phyloP scores from a whole-genome alignment of 2,888 invertebrate genomes.

The Ophion costatus region DNA sequence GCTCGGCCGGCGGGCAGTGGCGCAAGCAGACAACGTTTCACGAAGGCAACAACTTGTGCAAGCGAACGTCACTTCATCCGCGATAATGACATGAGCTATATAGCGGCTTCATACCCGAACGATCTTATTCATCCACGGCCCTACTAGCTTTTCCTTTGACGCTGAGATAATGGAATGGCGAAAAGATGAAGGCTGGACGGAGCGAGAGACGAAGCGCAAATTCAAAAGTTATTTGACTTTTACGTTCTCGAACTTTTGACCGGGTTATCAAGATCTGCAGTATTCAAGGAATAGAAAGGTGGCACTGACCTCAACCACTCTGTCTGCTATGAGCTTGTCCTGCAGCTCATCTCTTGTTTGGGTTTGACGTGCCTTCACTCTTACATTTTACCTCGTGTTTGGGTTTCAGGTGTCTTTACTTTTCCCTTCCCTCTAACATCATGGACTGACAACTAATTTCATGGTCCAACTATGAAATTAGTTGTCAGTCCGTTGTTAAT shows the following conservation, averaged over 20 bases:
- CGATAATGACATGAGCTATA: constrained; percentile 59
- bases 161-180: constrained; percentile 32
- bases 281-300: constrained; percentile 24
- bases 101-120: constrained; percentile 48
- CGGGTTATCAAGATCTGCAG: constrained; percentile 49
- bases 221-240: constrained; percentile 57
- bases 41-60: constrained; percentile 59
- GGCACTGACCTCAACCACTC: constrained; percentile 7
- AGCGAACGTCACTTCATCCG: constrained; percentile 49
- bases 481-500: constrained; percentile 51
- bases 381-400: constrained; percentile 3
- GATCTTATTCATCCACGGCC: constrained; percentile 45
- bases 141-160: constrained; percentile 25
- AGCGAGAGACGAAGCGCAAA: constrained; percentile 48
- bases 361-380: neutral
- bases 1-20: constrained; percentile 48
- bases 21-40: constrained; percentile 57
- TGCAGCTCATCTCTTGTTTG: constrained; percentile 18
- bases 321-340: constrained; percentile 19
- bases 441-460: no score
- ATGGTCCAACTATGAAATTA: constrained; percentile 37
- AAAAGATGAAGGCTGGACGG: neutral
- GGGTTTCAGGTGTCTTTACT: neutral
- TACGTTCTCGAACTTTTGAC: constrained; percentile 58
- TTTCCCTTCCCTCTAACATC: neutral